Evolutionary conservation across 2,888 invertebrate genomes (phyloP).

Genomic region (Drosophila anomalata): DNA sequence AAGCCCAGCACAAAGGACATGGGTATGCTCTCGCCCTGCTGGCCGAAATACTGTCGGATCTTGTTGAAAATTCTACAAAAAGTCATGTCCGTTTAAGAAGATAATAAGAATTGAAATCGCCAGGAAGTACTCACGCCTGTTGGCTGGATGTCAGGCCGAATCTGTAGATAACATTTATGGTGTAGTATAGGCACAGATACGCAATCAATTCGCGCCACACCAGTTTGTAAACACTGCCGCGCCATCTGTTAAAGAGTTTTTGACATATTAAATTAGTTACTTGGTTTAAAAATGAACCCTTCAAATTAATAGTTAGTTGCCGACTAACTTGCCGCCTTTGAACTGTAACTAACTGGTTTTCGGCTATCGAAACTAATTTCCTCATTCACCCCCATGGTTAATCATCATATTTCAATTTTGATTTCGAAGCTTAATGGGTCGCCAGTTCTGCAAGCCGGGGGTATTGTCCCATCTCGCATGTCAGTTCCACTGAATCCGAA

Average conservation of each 20-base stretch:
- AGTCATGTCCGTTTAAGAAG: neutral
- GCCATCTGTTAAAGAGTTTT: conserved; percentile 90
- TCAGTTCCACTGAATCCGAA: conserved; percentile 55
- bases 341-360: conserved; percentile 50
- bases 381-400: conserved; percentile 14
- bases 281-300: conserved; percentile 15
- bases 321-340: conserved; percentile 16
- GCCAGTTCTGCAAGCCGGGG: conserved; percentile 45
- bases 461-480: conserved; percentile 30
- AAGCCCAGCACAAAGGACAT: conserved; percentile 98
- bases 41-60: conserved; percentile 93
- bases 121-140: conserved; percentile 87
- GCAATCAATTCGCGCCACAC: conserved; percentile 96
- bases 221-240: conserved; percentile 97
- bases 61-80: conserved; percentile 92
- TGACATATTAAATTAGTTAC: conserved; percentile 14
- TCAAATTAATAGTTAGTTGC: conserved; percentile 11
- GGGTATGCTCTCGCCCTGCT: conserved; percentile 95
- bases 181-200: conserved; percentile 93
- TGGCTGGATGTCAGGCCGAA: conserved; percentile 91
- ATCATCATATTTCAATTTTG: conserved; percentile 35
- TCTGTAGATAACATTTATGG: conserved; percentile 94
- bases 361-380: conserved; percentile 17
- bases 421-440: conserved; percentile 50
- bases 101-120: neutral